Base-by-base conservation (phyloP, 2,888 invertebrate genomes). In the Pedicia rivosa region DNA sequence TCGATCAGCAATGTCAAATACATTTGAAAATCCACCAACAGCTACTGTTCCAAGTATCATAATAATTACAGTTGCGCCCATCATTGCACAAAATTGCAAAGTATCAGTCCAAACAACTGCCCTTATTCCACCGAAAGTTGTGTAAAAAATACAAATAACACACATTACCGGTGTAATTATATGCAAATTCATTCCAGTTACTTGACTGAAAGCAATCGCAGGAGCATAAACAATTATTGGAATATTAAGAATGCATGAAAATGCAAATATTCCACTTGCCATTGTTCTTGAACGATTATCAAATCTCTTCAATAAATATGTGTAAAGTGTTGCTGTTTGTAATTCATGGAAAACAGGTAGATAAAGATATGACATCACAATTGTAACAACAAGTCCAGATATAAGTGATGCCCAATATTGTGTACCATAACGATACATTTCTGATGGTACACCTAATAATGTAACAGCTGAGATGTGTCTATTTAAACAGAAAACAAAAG, bases 111-210 rank as follows among this genome's bases (percentile, higher is more conserved):
- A 73, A 3, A 78, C 70, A 5, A 78, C 72, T 3, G 76, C 78
- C 56, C 60, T 61, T 16, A 40, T 39, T 47, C 64, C 61, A 53
- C 74, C 81, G 26, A 81, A 54, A 2, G 79, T 75, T 3, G 80
- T 80, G 47, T 84, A 78, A 34, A 81, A 77, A 16, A 80, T 78
- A 51, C 82, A 83, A 2, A 76, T 65, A 3, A 72, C 59, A 48
- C 79, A 79, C 12, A 79, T 67, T 0, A 78, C 63, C 2, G 75
- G 69, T 2, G 78, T 72, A 25, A 81, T 67, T 2, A 70, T 57
- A 50, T 74, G 73, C 4, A 78, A 65, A 42, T 72, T 59, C 5
- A 75, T 66, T 16, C 77, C 75, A 30, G 78, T 79, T 9, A 80
- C 81, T 55, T 78, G 67, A 50, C 73, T 69, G 46, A 79, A 74